Evolutionary conservation across 2,888 invertebrate species (phyloP).

Genomic region (Ferrisia virgata): DNA sequence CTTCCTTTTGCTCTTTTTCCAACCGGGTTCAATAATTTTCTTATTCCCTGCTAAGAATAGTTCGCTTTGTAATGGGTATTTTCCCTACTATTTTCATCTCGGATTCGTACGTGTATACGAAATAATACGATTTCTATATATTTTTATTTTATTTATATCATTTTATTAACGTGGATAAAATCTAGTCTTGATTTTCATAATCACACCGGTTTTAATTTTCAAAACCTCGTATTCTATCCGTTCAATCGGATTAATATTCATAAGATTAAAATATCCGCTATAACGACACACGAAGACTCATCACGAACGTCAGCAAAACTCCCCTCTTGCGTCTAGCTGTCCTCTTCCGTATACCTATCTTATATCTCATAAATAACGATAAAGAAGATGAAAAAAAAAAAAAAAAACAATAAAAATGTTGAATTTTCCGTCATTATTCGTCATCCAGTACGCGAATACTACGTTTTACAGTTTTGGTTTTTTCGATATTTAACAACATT

Average conservation of each 20-base stretch:
- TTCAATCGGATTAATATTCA: conserved; percentile 18
- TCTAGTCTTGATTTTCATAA: background rate
- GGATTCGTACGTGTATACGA: background rate
- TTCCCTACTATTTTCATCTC: background rate
- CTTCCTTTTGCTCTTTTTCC: background rate
- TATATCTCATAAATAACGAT: background rate
- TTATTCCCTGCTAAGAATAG: background rate
- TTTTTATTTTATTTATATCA: background rate
- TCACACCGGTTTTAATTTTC: background rate
- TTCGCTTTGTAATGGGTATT: background rate
- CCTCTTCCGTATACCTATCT: background rate
- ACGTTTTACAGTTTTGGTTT: background rate
- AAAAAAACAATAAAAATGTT: background rate
- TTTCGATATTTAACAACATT: background rate
- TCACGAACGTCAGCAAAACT: background rate
- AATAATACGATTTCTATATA: background rate
- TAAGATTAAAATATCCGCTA: conserved; percentile 9
- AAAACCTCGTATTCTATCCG: background rate
- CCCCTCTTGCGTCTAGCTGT: too few relatives aligned
- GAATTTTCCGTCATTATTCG: background rate
- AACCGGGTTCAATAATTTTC: background rate
- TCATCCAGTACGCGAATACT: background rate
- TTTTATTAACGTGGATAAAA: background rate
- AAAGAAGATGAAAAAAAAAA: too few relatives aligned
- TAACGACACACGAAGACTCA: background rate